phyloP scores from a whole-genome alignment of 2,797 vertebrate species.

The Geotrypetes seraphini region DNA sequence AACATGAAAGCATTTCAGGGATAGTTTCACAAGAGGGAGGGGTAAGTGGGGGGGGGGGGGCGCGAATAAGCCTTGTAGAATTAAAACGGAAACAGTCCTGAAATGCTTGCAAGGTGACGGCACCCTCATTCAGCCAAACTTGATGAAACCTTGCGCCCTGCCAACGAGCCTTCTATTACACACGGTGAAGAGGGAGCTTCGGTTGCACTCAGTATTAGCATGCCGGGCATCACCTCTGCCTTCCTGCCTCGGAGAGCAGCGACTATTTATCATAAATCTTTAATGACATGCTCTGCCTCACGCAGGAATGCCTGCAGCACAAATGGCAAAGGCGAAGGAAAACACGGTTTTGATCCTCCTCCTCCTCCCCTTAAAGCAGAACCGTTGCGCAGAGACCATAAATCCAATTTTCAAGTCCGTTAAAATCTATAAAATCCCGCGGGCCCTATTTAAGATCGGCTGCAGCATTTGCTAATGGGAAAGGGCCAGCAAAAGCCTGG shows the following conservation, averaged over 20 bases:
- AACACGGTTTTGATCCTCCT: conserved; percentile 29
- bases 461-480: background rate
- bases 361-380: conserved; percentile 29
- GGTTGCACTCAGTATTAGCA: conserved; percentile 22
- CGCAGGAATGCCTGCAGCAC: too few species aligned
- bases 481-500: background rate
- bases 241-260: conserved; percentile 34
- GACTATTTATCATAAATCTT: conserved; percentile 46
- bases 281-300: conserved; percentile 40
- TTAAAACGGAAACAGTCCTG: rapidly evolving
- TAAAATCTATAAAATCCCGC: background rate
- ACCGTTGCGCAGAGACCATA: conserved; percentile 14
- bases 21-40: too few species aligned
- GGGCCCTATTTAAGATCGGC: background rate
- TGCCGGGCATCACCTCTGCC: conserved; percentile 21
- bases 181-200: conserved; percentile 5
- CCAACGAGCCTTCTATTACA: background rate
- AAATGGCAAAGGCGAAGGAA: conserved; percentile 35
- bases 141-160: background rate
- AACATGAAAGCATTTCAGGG: too few species aligned
- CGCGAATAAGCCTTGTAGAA: too few species aligned
- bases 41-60: too few species aligned
- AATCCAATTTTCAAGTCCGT: conserved; percentile 18
- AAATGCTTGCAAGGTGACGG: background rate
- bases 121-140: background rate